Evolutionary conservation across 1,140 invertebrate genomes (phyloP).

Genomic region (Oedothorax gibbosus): DNA sequence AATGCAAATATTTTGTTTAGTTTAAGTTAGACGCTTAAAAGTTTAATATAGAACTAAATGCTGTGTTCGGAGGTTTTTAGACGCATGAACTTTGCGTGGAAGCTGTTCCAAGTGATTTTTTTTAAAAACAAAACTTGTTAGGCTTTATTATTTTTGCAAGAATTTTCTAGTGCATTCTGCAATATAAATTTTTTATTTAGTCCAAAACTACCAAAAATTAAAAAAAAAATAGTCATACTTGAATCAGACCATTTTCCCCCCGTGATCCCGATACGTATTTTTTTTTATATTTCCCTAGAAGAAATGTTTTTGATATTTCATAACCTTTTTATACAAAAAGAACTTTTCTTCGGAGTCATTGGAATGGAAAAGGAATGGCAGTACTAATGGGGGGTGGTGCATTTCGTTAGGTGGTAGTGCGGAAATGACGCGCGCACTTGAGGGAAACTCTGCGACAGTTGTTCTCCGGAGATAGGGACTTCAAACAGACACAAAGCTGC

Average conservation of each 20-base stretch:
- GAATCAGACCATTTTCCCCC: neutral
- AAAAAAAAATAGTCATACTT: too few species aligned
- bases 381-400: conserved; percentile 4
- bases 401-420: conserved; percentile 39
- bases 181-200: too few species aligned
- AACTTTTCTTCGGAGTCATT: conserved; percentile 50
- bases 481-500: conserved; percentile 3
- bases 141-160: too few species aligned
- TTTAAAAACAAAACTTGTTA: too few species aligned
- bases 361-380: conserved; percentile 17
- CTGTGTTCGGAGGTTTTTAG: too few species aligned
- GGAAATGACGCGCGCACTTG: conserved; percentile 43
- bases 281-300: neutral
- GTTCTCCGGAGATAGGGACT: conserved; percentile 45
- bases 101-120: too few species aligned
- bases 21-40: too few species aligned
- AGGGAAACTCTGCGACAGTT: conserved; percentile 44
- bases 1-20: too few species aligned
- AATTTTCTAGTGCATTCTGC: too few species aligned
- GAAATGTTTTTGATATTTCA: conserved; percentile 58
- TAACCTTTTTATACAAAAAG: conserved; percentile 50
- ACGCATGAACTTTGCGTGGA: too few species aligned
- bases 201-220: too few species aligned
- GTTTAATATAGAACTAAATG: too few species aligned
- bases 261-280: neutral